Percentiles rank a stretch among this genome's conserved stretches.
Evolutionary conservation across 2,888 invertebrate genomes (phyloP).

Genomic region (Isotomurus palustris): DNA sequence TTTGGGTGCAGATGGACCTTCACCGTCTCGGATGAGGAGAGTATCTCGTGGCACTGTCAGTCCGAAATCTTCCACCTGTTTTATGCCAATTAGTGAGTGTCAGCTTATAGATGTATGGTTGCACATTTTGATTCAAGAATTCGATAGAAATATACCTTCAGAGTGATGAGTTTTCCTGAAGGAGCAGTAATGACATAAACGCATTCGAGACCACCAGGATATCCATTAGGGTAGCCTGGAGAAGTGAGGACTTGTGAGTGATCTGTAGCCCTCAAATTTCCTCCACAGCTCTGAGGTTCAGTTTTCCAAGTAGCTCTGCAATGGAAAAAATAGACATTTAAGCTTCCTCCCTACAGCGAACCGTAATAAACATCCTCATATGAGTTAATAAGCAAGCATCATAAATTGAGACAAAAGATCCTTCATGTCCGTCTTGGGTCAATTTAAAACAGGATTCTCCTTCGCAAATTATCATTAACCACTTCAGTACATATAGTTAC

Average conservation of each 20-base stretch:
- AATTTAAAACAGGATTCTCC: too few species aligned
- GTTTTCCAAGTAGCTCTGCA: conserved; percentile 84
- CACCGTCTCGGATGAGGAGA: conserved; percentile 84
- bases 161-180: conserved; percentile 82
- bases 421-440: too few species aligned
- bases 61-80: conserved; percentile 73
- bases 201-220: conserved; percentile 94
- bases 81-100: too few species aligned
- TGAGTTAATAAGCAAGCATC: too few species aligned
- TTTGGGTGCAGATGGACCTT: conserved; percentile 75
- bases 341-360: too few species aligned
- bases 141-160: conserved; percentile 59
- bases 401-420: too few species aligned
- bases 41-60: conserved; percentile 77
- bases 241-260: conserved; percentile 85
- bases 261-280: conserved; percentile 75
- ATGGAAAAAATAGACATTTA: conserved; percentile 24
- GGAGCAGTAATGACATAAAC: conserved; percentile 87
- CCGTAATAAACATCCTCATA: too few species aligned
- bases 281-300: conserved; percentile 88
- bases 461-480: too few species aligned
- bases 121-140: not conserved
- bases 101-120: too few species aligned
- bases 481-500: too few species aligned
- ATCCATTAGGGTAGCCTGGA: conserved; percentile 86